Evolutionary conservation across 2,113 vertebrate species (phyloP).

Genomic region (Vulpes lagopus): DNA sequence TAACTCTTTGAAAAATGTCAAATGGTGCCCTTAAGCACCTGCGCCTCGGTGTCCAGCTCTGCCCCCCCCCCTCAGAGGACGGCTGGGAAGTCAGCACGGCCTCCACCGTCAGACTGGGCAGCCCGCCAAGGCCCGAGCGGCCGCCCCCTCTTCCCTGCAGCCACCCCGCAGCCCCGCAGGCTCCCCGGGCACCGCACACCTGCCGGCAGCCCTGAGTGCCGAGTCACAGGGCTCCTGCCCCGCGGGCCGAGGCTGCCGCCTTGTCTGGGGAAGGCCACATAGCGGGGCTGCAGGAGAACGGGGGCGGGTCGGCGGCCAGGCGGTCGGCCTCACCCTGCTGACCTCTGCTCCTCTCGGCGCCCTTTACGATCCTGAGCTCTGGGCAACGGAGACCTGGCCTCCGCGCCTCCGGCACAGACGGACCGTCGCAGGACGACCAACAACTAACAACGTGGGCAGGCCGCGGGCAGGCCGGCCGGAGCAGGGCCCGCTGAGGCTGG

Average conservation of each 20-base stretch:
- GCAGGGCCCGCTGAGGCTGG: no score
- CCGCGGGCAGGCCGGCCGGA: no score
- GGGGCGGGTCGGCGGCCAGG: background rate
- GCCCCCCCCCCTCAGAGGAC: background rate
- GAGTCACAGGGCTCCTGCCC: no score
- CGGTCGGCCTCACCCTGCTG: background rate
- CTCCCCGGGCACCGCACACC: no score
- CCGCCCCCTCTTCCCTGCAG: background rate
- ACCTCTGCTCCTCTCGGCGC: background rate
- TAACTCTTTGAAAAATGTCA: background rate
- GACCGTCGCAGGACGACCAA: fast-evolving
- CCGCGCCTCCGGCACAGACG: background rate
- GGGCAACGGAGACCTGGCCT: background rate
- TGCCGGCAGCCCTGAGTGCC: no score
- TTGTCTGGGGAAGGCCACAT: no score
- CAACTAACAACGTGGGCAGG: background rate
- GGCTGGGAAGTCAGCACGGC: background rate
- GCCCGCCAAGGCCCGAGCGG: fast-evolving
- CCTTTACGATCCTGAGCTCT: background rate
- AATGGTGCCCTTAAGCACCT: background rate
- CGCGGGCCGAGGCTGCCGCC: no score
- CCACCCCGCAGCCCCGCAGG: no score
- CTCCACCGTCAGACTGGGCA: background rate
- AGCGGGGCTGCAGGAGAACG: no score
- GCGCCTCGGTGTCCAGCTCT: background rate